Conservation (phyloP, 1,140 invertebrate genomes). For the Saccostrea cuccullata region DNA sequence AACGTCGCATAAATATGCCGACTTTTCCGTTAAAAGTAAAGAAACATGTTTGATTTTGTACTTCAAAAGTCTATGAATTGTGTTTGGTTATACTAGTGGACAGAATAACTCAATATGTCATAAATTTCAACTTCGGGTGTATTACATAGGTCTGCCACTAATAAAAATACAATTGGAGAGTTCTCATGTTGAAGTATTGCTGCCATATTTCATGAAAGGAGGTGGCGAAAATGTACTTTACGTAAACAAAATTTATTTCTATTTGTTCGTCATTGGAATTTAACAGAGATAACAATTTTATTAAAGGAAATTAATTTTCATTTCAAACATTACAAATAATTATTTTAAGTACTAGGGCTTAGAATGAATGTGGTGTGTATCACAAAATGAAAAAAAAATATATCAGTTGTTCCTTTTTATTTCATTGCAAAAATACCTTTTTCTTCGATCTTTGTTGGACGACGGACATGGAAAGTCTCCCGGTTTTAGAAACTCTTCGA, state of each 20-base stretch:
- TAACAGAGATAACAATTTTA: too few relatives aligned
- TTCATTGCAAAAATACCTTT: constrained; percentile 60
- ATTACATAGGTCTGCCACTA: neutral
- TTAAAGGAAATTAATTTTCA: neutral
- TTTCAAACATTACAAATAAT: neutral
- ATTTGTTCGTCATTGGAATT: too few relatives aligned
- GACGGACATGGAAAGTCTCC: constrained; percentile 61
- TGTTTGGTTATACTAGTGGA: neutral
- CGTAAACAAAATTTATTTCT: neutral
- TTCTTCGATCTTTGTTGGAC: constrained; percentile 68
- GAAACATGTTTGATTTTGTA: neutral
- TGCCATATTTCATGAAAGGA: neutral
- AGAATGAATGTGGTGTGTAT: too few relatives aligned
- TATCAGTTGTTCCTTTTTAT: neutral
- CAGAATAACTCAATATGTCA: neutral
- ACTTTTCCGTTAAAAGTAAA: neutral
- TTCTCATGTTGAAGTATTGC: neutral
- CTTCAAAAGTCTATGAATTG: neutral
- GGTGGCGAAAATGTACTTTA: constrained; percentile 12
- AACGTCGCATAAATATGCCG: neutral
- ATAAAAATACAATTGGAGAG: neutral
- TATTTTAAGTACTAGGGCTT: neutral
- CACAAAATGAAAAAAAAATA: neutral
- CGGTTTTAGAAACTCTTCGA: constrained; percentile 62
- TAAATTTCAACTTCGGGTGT: neutral